A percentile compares a stretch with the other conserved stretches of the same genome.
phyloP scores from a whole-genome alignment of 2,888 invertebrate species.

The Ormyrus nitidulus region DNA sequence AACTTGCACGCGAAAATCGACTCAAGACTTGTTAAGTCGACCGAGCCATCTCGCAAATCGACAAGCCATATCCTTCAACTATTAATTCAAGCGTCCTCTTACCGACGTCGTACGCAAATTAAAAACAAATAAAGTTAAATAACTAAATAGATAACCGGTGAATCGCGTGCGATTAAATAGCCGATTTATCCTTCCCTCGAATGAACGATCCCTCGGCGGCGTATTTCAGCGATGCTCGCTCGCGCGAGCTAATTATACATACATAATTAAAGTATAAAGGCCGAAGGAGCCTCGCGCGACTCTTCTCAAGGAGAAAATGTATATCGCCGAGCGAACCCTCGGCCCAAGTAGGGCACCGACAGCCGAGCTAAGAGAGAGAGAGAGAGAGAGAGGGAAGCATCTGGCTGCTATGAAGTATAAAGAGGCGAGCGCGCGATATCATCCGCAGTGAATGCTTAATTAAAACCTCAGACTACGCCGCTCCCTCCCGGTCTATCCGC shows the following conservation, averaged over 20 bases:
- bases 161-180: conserved; percentile 9
- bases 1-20: too few species aligned
- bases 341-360: conserved; percentile 38
- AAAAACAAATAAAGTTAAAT: too few species aligned
- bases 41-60: too few species aligned
- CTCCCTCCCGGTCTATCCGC: conserved; percentile 57
- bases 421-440: conserved; percentile 74
- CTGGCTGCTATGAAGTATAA: conserved; percentile 79
- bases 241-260: conserved; percentile 71
- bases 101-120: too few species aligned
- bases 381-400: conserved; percentile 70
- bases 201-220: conserved; percentile 7
- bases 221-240: conserved; percentile 26
- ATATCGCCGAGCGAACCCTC: conserved; percentile 38
- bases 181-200: not conserved
- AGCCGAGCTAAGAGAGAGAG: conserved; percentile 10
- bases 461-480: conserved; percentile 73
- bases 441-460: conserved; percentile 75
- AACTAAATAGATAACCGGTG: too few species aligned
- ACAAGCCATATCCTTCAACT: too few species aligned
- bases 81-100: too few species aligned
- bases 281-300: conserved; percentile 60
- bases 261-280: conserved; percentile 73
- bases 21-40: too few species aligned
- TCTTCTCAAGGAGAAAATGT: conserved; percentile 52